Evolutionary conservation across 2,888 invertebrate genomes (phyloP).

Genomic region (Taenaris catops): DNA sequence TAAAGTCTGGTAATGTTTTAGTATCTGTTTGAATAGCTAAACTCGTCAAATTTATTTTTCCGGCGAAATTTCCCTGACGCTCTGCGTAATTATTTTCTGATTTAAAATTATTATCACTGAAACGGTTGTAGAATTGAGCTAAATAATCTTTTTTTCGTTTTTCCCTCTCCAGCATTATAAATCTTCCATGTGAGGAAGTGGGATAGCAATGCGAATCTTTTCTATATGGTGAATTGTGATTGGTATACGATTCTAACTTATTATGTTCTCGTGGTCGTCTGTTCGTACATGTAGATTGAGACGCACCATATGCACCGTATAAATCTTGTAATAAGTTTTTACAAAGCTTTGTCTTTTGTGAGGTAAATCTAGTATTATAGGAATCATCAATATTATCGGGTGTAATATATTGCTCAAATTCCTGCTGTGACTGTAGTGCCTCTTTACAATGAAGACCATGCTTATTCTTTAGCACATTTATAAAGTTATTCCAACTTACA

Average conservation of each 20-base stretch:
- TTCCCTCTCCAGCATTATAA: slow-evolving; percentile 33
- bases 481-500: slow-evolving; percentile 51
- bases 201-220: slow-evolving; percentile 37
- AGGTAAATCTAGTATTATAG: slow-evolving; percentile 27
- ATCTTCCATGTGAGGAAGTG: slow-evolving; percentile 39
- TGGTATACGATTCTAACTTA: not conserved
- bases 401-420: slow-evolving; percentile 7
- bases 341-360: slow-evolving; percentile 29
- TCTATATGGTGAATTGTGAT: slow-evolving; percentile 17
- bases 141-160: slow-evolving; percentile 11
- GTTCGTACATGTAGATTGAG: not conserved
- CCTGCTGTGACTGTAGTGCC: slow-evolving; percentile 3
- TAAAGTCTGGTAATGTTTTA: not conserved
- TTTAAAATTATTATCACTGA: slow-evolving; percentile 6
- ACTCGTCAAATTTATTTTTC: not conserved
- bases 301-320: slow-evolving; percentile 24
- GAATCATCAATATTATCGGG: slow-evolving; percentile 33
- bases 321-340: slow-evolving; percentile 35
- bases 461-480: slow-evolving; percentile 50
- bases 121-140: slow-evolving; percentile 2
- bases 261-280: slow-evolving; percentile 3
- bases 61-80: not conserved
- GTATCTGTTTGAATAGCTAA: slow-evolving; percentile 20
- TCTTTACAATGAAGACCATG: slow-evolving; percentile 25
- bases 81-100: slow-evolving; percentile 3